Base-by-base conservation (phyloP, 2,888 invertebrate species). In the Archaeoteleia sp. region DNA sequence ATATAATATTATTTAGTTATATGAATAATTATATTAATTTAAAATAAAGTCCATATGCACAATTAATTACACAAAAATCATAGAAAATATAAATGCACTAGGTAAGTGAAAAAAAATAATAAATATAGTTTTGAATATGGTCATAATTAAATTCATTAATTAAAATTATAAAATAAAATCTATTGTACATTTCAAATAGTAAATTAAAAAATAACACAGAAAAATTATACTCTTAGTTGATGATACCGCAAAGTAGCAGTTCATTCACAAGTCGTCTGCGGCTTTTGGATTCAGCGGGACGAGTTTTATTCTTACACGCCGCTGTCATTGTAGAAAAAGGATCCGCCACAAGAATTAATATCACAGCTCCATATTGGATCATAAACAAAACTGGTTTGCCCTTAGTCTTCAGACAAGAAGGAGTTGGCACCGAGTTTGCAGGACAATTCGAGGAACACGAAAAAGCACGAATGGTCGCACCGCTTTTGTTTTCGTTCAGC, bases 371-470 rank as follows among this genome's bases (percentile, higher is more conserved):
- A 1, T 97, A 93, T 87, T 98, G 98, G 98, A 90, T 99, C 72
- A 91, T 98, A 61, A 98, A 99, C 87, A 94, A 95, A 85, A 94
- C 97, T 3, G 98, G 98, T 0, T 87, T 99, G 66, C 98, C 98
- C n/a, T 87, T 99, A 65, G 93, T 99, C 51, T 96, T 97, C 85
- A 91, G 93, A 74, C 97, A 98, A 86, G 96, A 95, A 84, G 94
- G 95, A 0, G 90, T 91, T 8, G 89, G 89, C 7, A 82, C 87
- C 15, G 93, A 92, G 77, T 92, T 93, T 68, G 93, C 95, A 4
- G 98, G 97, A 1, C 98, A 98, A 87, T 95, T 93, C 84, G 92
- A 92, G 58, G 98, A 98, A 85, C 96, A 98, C 84, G 98, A 99
- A 87, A 89, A 92, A 75, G 98, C 97, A 7, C 89, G 97, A 73